Percentiles rank a stretch among this genome's conserved stretches.
These are phyloP conservation scores for Phaethon lepturus DNA, from an alignment of 2,113 vertebrate genomes.

Conservation along the genomic window DNA sequence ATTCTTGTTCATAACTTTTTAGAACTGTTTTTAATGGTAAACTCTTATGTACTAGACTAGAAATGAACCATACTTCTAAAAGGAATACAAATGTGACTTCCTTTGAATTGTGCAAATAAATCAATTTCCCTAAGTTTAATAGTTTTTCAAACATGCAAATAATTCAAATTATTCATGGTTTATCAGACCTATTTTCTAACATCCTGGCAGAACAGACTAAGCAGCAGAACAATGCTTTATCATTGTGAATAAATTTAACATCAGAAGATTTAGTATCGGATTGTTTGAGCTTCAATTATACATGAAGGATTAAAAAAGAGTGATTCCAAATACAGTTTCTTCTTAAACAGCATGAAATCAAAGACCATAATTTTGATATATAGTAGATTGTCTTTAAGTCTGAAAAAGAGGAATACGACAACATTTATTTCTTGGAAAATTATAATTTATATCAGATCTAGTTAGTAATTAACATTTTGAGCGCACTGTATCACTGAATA, in stretches of 20 bases:
- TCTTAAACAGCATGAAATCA: constrained; percentile 7
- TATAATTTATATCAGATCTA: neutral
- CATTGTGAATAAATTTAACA: neutral
- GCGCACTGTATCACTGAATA: neutral
- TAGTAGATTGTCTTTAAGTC: neutral
- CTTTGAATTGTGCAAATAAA: neutral
- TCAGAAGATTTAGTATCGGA: neutral
- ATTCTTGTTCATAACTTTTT: neutral
- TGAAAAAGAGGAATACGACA: neutral
- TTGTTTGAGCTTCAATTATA: constrained; percentile 2
- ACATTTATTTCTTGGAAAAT: neutral
- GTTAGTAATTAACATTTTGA: neutral
- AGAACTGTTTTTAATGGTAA: neutral
- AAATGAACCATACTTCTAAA: neutral
- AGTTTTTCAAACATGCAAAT: neutral
- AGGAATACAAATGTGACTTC: neutral
- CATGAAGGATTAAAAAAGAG: neutral
- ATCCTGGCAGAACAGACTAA: neutral
- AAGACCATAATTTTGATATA: neutral
- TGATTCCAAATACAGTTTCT: neutral
- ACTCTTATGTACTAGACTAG: neutral
- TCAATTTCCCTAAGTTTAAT: neutral
- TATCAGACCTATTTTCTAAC: neutral
- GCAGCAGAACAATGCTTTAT: neutral
- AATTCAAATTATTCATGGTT: neutral